phyloP scores from a whole-genome alignment of 2,113 vertebrate species.

The Gavialis gangeticus region DNA sequence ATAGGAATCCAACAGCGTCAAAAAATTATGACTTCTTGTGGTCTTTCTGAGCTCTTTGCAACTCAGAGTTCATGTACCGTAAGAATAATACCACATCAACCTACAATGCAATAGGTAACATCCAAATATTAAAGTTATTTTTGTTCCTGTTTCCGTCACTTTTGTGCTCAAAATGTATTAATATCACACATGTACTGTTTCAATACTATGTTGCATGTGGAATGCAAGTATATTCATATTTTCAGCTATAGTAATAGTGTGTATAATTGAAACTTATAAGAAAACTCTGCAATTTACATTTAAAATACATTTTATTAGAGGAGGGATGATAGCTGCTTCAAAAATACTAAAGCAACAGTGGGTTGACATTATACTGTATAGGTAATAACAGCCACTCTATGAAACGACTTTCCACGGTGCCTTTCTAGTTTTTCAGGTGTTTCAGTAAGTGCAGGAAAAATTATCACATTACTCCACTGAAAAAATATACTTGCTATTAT shows the following conservation, averaged over 20 bases:
- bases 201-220: neutral
- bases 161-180: neutral
- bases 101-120: neutral
- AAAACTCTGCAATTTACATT: neutral
- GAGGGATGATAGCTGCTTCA: neutral
- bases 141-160: neutral
- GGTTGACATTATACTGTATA: neutral
- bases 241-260: neutral
- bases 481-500: conserved; percentile 31
- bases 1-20: too few relatives aligned
- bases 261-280: neutral
- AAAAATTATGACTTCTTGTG: too few relatives aligned
- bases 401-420: conserved; percentile 10
- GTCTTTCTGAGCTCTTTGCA: too few relatives aligned
- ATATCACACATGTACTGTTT: neutral
- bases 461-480: conserved; percentile 19
- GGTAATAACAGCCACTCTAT: conserved; percentile 6
- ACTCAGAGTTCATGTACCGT: neutral
- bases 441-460: conserved; percentile 41
- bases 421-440: conserved; percentile 46
- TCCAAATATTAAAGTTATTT: neutral
- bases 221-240: neutral
- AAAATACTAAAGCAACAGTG: neutral
- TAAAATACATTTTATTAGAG: neutral
- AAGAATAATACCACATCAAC: neutral